Evolutionary conservation across 2,888 invertebrate species (phyloP).

Genomic region (Pristionchus arcanus): DNA sequence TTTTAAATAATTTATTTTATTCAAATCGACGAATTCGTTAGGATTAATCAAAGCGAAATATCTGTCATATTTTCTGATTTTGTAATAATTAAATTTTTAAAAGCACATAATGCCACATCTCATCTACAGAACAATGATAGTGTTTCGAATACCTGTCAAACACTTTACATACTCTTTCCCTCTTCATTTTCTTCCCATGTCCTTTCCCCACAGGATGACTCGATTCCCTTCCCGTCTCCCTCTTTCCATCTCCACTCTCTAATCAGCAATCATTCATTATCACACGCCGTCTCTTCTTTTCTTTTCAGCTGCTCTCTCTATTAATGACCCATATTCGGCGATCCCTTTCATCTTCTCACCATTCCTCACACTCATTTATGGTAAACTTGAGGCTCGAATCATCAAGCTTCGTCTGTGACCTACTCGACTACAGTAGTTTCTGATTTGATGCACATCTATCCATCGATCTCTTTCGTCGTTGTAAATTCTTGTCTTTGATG

Average conservation of each 20-base stretch:
- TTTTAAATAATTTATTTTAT: too few relatives aligned
- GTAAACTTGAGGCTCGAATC: neutral
- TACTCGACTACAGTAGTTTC: neutral
- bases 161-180: neutral
- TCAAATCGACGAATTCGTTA: too few relatives aligned
- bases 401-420: neutral
- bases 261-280: constrained; percentile 38
- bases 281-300: constrained; percentile 16
- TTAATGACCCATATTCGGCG: constrained; percentile 32
- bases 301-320: constrained; percentile 26
- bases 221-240: neutral
- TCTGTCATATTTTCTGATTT: too few relatives aligned
- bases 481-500: neutral
- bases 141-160: too few relatives aligned
- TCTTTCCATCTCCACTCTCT: constrained; percentile 43
- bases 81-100: too few relatives aligned
- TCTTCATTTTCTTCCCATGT: neutral
- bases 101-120: too few relatives aligned
- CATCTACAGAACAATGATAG: too few relatives aligned
- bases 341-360: constrained; percentile 42
- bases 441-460: neutral
- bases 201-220: constrained; percentile 32
- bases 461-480: too few relatives aligned
- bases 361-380: constrained; percentile 36
- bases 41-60: too few relatives aligned